A percentile compares a stretch with the other conserved stretches of the same genome.
phyloP scores from a whole-genome alignment of 2,797 vertebrate genomes.

The Melanotaenia parkinsoni region DNA sequence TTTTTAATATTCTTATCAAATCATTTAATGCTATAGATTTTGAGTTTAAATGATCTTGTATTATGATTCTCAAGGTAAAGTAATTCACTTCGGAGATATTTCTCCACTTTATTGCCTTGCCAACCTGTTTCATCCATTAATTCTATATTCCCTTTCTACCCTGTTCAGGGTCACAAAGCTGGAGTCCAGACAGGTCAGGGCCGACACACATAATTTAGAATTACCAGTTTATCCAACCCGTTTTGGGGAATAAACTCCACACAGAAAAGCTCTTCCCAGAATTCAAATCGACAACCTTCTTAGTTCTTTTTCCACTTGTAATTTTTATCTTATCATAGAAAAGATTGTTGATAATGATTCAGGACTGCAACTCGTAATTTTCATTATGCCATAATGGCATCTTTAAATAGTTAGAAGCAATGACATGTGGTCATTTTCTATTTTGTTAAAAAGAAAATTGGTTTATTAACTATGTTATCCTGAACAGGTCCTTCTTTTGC shows the following conservation, averaged over 20 bases:
- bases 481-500: no score
- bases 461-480: no score
- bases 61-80: neutral
- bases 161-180: neutral
- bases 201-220: neutral
- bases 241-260: neutral
- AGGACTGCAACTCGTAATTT: neutral
- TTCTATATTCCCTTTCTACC: neutral
- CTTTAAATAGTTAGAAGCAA: neutral
- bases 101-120: no score
- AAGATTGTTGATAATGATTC: neutral
- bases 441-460: no score
- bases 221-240: neutral
- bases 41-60: neutral
- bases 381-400: neutral
- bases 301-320: neutral
- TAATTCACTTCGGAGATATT: no score
- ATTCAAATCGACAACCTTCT: neutral
- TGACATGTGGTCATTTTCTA: neutral
- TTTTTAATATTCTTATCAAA: neutral
- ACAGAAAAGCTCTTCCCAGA: neutral
- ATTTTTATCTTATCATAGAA: neutral
- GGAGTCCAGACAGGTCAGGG: neutral
- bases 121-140: neutral
- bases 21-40: neutral